phyloP scores from a whole-genome alignment of 2,888 invertebrate genomes.

The Lasioglossum calceatum region DNA sequence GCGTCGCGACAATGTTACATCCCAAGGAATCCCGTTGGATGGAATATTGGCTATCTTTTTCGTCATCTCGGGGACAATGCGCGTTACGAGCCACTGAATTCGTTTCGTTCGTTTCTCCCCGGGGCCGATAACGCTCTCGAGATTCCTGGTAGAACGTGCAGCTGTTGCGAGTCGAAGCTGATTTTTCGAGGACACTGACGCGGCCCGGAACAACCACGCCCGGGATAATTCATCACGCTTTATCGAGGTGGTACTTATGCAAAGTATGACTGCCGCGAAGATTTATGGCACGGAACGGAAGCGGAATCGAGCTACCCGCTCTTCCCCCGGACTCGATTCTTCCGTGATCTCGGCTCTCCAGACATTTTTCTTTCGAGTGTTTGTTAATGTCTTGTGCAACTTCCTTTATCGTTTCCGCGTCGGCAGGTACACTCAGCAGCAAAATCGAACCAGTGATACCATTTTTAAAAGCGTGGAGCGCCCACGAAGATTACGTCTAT shows the following conservation, averaged over 20 bases:
- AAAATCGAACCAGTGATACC: not conserved
- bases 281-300: conserved; percentile 32
- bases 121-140: not conserved
- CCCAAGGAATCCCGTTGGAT: conserved; percentile 5
- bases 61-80: conserved; percentile 14
- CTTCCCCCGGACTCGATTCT: not conserved
- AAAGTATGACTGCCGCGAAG: conserved; percentile 21
- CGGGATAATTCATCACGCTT: conserved; percentile 44
- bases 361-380: not conserved
- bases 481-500: no score
- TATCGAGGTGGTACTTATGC: conserved; percentile 47
- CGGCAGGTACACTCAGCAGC: not conserved
- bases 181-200: not conserved
- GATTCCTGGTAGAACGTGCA: not conserved
- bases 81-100: conserved; percentile 17
- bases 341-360: not conserved
- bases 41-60: conserved; percentile 30
- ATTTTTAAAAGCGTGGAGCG: not conserved
- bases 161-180: conserved; percentile 7
- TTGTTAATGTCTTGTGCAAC: not conserved
- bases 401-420: not conserved
- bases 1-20: conserved; percentile 16
- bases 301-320: not conserved
- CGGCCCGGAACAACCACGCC: conserved; percentile 36
- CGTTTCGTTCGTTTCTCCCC: conserved; percentile 13